Conservation (phyloP, 2,113 vertebrate genomes). For the Amazona vittata region DNA sequence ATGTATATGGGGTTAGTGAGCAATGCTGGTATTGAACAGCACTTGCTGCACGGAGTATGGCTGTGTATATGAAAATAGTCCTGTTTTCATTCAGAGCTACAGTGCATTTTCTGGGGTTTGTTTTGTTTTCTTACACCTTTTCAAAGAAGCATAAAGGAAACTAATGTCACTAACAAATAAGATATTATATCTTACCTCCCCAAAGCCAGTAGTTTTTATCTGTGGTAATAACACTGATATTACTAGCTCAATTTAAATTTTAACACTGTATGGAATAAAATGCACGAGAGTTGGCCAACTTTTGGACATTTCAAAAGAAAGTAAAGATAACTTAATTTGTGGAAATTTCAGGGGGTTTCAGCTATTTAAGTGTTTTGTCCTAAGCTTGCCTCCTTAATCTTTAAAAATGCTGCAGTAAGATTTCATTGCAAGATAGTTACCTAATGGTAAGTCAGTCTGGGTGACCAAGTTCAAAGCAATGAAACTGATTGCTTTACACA, state of each 20-base stretch:
- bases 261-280: background rate
- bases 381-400: background rate
- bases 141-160: background rate
- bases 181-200: background rate
- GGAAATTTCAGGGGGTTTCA: background rate
- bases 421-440: background rate
- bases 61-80: background rate
- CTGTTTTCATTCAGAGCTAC: background rate
- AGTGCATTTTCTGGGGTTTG: background rate
- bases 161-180: background rate
- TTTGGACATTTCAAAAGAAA: background rate
- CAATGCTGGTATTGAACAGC: background rate
- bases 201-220: background rate
- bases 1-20: background rate
- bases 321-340: background rate
- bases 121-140: background rate
- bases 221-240: background rate
- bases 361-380: background rate
- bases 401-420: background rate
- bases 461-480: background rate
- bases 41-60: background rate
- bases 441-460: background rate
- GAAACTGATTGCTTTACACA: background rate
- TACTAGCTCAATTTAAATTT: background rate
- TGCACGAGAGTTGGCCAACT: background rate